phyloP scores from a whole-genome alignment of 2,113 vertebrate species.

The Climacteris rufus region DNA sequence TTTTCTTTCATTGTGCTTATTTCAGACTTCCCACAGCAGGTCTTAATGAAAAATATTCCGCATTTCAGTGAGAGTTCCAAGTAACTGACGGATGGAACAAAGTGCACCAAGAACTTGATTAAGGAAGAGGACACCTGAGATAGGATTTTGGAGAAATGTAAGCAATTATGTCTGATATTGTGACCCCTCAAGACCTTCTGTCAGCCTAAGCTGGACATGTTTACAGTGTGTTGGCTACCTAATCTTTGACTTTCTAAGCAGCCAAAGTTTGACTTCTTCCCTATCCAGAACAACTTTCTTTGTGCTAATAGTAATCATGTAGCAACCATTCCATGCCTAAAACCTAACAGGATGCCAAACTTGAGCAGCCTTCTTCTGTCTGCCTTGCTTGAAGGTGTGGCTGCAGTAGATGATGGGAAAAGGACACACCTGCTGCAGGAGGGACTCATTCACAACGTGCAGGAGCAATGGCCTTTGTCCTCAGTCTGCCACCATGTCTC shows the following conservation, averaged over 20 bases:
- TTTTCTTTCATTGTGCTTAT: background rate
- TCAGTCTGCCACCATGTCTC: background rate
- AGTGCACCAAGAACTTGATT: background rate
- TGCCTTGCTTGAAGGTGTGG: background rate
- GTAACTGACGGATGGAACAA: background rate
- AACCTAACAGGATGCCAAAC: background rate
- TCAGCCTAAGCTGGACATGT: fast-evolving
- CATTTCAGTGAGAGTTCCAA: background rate
- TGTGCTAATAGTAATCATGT: background rate
- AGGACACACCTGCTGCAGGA: background rate
- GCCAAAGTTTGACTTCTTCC: background rate
- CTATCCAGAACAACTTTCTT: background rate
- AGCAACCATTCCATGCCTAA: background rate
- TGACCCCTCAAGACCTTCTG: background rate
- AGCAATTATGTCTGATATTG: background rate
- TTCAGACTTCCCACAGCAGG: background rate
- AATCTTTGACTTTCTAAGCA: background rate
- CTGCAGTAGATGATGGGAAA: background rate
- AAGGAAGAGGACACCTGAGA: background rate
- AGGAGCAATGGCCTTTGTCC: background rate
- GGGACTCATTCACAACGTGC: background rate
- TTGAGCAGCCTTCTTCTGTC: background rate
- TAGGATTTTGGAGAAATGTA: background rate
- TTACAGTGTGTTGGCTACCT: background rate
- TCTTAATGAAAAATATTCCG: constrained; percentile 4